Conservation (phyloP, 1,140 invertebrate species). For the Hyles euphorbiae region DNA sequence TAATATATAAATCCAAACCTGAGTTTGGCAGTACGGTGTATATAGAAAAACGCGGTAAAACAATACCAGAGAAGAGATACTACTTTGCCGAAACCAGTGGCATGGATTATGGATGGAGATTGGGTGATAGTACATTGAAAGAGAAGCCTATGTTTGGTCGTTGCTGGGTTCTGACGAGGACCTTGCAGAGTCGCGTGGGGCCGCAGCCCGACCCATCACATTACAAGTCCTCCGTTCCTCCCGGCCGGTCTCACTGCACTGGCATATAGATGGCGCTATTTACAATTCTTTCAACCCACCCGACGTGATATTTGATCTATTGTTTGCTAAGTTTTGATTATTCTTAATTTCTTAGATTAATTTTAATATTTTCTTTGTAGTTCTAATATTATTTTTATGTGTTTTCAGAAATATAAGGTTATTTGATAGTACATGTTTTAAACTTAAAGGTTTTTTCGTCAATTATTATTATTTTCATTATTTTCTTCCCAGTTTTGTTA, state of each 20-base stretch:
- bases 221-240: constrained; percentile 41
- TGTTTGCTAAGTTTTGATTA: no score
- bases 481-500: background rate
- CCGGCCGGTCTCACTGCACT: constrained; percentile 30
- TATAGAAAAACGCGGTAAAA: constrained; percentile 33
- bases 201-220: constrained; percentile 49
- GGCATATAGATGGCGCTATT: constrained; percentile 8
- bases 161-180: constrained; percentile 39
- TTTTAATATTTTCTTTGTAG: no score
- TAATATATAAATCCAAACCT: constrained; percentile 49
- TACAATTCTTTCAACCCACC: background rate
- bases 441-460: no score
- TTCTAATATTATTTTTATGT: no score
- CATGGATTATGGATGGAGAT: constrained; percentile 51
- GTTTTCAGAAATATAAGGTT: no score
- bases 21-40: constrained; percentile 41
- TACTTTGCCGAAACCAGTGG: constrained; percentile 45
- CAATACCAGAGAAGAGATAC: constrained; percentile 43
- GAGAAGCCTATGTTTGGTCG: constrained; percentile 33
- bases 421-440: no score
- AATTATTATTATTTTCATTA: background rate
- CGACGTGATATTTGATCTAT: no score
- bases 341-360: no score
- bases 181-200: constrained; percentile 41
- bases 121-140: constrained; percentile 37